Evolutionary conservation across 2,113 vertebrate species (phyloP), one percentile per base, ranked within the genome.

Genomic region (Mohoua ochrocephala): DNA sequence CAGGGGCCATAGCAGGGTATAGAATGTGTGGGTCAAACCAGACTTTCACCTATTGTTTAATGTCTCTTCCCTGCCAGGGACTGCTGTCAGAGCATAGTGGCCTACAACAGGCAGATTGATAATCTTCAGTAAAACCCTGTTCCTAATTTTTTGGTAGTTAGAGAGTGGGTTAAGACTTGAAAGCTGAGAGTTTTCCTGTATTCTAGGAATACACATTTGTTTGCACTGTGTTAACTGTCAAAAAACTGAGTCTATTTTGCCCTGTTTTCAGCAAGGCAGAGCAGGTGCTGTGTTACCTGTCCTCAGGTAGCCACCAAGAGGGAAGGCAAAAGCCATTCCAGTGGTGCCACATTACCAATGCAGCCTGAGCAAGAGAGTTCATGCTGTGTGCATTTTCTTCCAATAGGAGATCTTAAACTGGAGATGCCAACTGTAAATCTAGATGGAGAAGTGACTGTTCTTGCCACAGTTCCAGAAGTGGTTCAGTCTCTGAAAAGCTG

Each of bases 371-470:
- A 45, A 60, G 18, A 9, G 18, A 30, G n/a, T 39, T 92, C 50
- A 82, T 74, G 84, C 41, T 49, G 4, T 49, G 7, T 87, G 33
- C 4, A 1, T 90, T 84, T 87, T 47, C 4, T 64, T 74, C 76
- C n/a, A 16, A 15, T 37, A 99, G 99, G 97, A 78, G 96, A 98
- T 80, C 97, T 98, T 85, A 98, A 97, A 79, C 91, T 99, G 53
- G 96, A 98, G 33, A 98, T 99, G 91, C 99, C 99, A 9, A 81
- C 97, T 42, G 10, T 99, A 42, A 98, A 98, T 50, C 54, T 99
- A 37, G 95, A 98, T 22, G 91, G 93, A 9, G 98, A 98, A 10
- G 95, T 98, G 57, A 50, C 95, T 5, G 75, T 84, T 5, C 96
- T 99, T 73, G 97, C 98, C 7, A 56, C 86, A 18, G 89, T 97